Conservation (phyloP, 2,113 vertebrate species). For the Sinosuthora webbiana region DNA sequence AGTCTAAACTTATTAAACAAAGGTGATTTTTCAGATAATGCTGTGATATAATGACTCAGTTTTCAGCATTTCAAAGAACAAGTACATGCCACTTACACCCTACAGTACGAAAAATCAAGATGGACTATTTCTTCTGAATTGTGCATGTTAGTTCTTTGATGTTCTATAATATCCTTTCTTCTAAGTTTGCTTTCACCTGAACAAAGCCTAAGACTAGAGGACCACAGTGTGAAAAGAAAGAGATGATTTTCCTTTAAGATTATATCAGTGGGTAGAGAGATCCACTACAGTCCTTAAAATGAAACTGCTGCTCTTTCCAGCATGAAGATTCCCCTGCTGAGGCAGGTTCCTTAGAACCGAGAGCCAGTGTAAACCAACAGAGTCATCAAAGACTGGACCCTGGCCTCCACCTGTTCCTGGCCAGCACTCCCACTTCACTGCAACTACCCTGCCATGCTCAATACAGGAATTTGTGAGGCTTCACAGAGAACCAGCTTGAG, state of each 20-base stretch:
- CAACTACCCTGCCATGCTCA: rapidly evolving
- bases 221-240: not conserved
- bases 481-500: not conserved
- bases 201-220: not conserved
- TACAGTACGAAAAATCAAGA: not conserved
- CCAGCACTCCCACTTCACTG: not conserved
- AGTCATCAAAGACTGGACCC: not conserved
- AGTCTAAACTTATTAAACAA: not conserved
- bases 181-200: not conserved
- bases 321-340: not conserved
- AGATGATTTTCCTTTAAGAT: not conserved
- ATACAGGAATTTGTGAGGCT: not conserved
- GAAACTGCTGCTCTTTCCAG: not conserved
- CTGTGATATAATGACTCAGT: not conserved
- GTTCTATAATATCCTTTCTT: not conserved
- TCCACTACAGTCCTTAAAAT: not conserved
- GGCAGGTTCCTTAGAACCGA: not conserved
- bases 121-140: not conserved
- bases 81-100: not conserved
- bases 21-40: not conserved
- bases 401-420: not conserved
- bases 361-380: not conserved
- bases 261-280: not conserved
- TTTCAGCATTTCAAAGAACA: not conserved
- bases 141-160: not conserved